Percentiles rank a stretch among this genome's conserved stretches.
Conservation (phyloP, 2,113 vertebrate genomes). For the Pseudopipra pipra region DNA sequence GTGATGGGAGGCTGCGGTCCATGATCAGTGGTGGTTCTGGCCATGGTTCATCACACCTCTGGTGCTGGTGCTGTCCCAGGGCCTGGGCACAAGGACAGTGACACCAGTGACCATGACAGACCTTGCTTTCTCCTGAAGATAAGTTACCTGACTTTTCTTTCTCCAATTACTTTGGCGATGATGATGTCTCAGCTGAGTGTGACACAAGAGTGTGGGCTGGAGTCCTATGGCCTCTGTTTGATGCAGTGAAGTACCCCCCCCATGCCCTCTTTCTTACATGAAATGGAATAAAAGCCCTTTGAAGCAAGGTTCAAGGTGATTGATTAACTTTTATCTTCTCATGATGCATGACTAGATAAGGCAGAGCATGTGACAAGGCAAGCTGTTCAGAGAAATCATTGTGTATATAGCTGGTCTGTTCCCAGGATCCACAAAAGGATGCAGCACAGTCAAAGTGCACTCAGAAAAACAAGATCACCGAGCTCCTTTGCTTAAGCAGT, state of each 20-base stretch:
- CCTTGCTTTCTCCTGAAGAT: not conserved
- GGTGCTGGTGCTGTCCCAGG: not conserved
- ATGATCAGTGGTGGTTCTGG: fast-evolving
- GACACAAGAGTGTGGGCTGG: not conserved
- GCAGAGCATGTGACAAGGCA: not conserved
- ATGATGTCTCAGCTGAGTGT: not conserved
- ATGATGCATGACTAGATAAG: not conserved
- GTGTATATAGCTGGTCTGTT: not conserved
- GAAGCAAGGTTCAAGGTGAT: not conserved
- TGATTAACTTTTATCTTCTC: not conserved
- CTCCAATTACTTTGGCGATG: not conserved
- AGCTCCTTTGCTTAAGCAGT: not conserved
- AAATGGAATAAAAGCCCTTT: not conserved
- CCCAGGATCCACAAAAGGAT: not conserved
- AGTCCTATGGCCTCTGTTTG: not conserved
- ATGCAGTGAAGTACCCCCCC: not conserved
- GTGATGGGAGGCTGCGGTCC: fast-evolving
- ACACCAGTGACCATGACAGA: not conserved
- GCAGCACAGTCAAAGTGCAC: not conserved
- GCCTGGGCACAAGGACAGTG: not conserved
- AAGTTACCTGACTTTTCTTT: not conserved
- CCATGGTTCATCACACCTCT: not conserved
- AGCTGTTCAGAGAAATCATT: not conserved
- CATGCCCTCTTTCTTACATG: not conserved
- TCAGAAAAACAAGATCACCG: not conserved